Evolutionary conservation across 2,797 vertebrate species (phyloP), one percentile per base, ranked within the genome.

Genomic region (Cephalopachus bancanus): DNA sequence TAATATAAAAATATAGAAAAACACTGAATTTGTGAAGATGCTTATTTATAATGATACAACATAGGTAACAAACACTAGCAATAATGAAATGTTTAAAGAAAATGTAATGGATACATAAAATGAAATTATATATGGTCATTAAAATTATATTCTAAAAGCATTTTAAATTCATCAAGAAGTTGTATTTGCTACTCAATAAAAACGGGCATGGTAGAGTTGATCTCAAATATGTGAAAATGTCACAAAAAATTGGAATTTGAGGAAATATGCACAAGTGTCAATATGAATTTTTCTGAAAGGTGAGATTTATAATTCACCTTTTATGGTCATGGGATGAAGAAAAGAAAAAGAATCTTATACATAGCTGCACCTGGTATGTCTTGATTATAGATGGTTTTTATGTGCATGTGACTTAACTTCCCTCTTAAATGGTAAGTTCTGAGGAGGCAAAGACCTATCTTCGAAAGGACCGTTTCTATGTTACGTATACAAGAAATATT

Each of bases 221-320:
- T 57, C 19, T 71, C n/a, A 83, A 71, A 44, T 67, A 69, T 51
- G 8, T 86, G 33, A 91, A 87, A 91, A 79, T 26, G 53, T 91
- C 79, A 79, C 24, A 59, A 72, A 94, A 92, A 88, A 57, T 55
- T 51, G 2, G 11, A 95, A 83, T 28, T 74, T 71, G n/a, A 75
- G 17, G 30, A 89, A 89, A 65, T 53, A 24, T 62, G 37, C 7
- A 81, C 81, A 88, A 93, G 89, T 26, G 24, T 78, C 37, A 59
- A 83, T 59, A 55, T 65, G 20, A 89, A 60, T 67, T 55, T 95
- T 94, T 93, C 57, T 89, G n/a, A 92, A 81, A 89, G 37, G 7
- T 60, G 24, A 83, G 5, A 89, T 64, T 93, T 37, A 15, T 71
- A 44, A 83, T 10, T 49, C 19, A 20, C 28, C 14, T 80, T 69